Base-by-base conservation (phyloP, 2,888 invertebrate species). In the Oscheius myriophilus region DNA sequence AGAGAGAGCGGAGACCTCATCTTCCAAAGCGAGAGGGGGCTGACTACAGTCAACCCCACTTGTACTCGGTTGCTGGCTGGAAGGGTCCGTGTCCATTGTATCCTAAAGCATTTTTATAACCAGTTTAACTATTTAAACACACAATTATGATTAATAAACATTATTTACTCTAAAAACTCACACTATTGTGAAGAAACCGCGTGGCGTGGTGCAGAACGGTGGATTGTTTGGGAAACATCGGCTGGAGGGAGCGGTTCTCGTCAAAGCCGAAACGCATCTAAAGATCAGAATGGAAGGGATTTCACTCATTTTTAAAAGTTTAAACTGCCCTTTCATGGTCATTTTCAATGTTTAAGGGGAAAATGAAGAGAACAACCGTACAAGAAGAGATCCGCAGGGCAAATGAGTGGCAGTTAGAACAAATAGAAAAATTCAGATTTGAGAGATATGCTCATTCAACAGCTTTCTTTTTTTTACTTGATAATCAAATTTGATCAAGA, bases 231-330 rank as follows among this genome's bases (percentile, higher is more conserved):
- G 69, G 71, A 26, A 71, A 67, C 9, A 70, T 59, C 11, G 72
- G 72, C 53, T 75, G 75, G 33, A 70, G 71, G 25, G 67, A 66
- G 26, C 76, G 67, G 39, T 72, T 74, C 64, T 80, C 80, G 55
- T 83, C 83, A 59, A 83, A 83, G 12, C 83, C 83, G n/a, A 81
- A 82, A 23, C 83, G 73, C 67, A 83, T 70, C 77, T 79, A 64
- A 58, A 71, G 18, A 21, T 49, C 2, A 49, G 9, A 49, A 49
- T 21, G 21, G 9, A 33, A 6, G 9, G 21, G 18, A 41, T 12
- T 59, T 21, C 25, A 2, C 18, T 59, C 23, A 25, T 11, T 4
- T 57, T 33, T 18, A 7, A 16, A 16, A 39, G 21, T 6, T 6
- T 33, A n/a, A n/a, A n/a, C n/a, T n/a, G n/a, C n/a, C n/a, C n/a